Evolutionary conservation across 2,888 invertebrate genomes (phyloP).

Genomic region (Melikaiella ostensackeni): DNA sequence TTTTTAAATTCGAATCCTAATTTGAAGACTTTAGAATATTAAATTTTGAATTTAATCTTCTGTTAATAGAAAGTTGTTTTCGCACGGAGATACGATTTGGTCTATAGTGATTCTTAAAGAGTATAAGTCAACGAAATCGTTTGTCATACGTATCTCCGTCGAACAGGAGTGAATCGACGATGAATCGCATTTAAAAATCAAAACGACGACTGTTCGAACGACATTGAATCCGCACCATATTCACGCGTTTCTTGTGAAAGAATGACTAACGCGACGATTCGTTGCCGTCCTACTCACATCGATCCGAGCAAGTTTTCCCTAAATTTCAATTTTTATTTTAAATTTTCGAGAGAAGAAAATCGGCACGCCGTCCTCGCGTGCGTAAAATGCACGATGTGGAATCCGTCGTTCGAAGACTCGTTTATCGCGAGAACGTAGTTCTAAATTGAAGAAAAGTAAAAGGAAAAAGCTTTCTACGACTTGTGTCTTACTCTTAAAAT

Average conservation of each 20-base stretch:
- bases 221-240: conserved; percentile 25
- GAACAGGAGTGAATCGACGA: neutral
- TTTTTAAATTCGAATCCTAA: no score
- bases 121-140: conserved; percentile 16
- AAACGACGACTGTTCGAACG: conserved; percentile 25
- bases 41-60: neutral
- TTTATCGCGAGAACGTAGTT: neutral
- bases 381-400: neutral
- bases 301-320: conserved; percentile 62
- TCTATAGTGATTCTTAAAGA: conserved; percentile 20
- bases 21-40: no score
- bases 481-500: conserved; percentile 2
- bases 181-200: neutral
- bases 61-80: neutral
- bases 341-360: conserved; percentile 23
- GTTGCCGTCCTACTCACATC: conserved; percentile 73
- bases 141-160: conserved; percentile 38
- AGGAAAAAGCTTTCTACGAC: neutral
- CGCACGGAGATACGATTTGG: conserved; percentile 14
- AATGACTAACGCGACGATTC: conserved; percentile 57
- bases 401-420: conserved; percentile 38
- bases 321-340: conserved; percentile 28
- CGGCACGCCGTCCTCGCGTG: conserved; percentile 19
- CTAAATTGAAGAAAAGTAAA: neutral
- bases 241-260: conserved; percentile 15